phyloP scores from a whole-genome alignment of 1,140 invertebrate species.

The Hyles euphorbiae region DNA sequence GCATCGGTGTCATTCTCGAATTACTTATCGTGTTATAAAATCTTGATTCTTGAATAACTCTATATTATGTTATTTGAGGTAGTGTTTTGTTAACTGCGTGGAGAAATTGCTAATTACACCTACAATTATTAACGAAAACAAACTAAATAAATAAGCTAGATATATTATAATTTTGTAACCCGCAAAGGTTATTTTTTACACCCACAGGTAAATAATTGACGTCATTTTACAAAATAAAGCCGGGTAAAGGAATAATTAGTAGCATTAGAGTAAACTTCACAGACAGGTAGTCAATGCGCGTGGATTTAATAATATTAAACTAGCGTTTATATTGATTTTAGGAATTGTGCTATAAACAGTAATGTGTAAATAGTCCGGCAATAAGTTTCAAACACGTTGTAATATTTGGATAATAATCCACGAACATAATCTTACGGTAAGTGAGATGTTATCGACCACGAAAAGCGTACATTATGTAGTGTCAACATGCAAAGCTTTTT shows the following conservation, averaged over 20 bases:
- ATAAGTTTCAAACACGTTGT: constrained; percentile 42
- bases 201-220: too few relatives aligned
- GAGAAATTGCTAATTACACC: neutral
- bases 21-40: constrained; percentile 51
- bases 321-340: neutral
- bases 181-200: too few relatives aligned
- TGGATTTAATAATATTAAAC: neutral
- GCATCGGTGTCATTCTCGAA: constrained; percentile 61
- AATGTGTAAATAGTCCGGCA: constrained; percentile 45
- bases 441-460: constrained; percentile 52
- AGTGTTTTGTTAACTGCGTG: neutral
- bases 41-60: constrained; percentile 19
- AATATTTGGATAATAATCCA: constrained; percentile 54
- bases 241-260: neutral
- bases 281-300: neutral
- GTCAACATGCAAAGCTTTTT: constrained; percentile 55
- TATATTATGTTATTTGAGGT: constrained; percentile 1
- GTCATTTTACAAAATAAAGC: neutral
- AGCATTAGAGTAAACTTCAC: neutral
- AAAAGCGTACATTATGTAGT: constrained; percentile 43
- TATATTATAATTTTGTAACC: too few relatives aligned
- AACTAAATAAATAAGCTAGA: too few relatives aligned
- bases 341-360: constrained; percentile 36
- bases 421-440: constrained; percentile 60
- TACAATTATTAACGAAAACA: neutral